These are phyloP conservation scores for Dasypolia templi DNA, from an alignment of 2,888 invertebrate genomes.

Conservation along the genomic window DNA sequence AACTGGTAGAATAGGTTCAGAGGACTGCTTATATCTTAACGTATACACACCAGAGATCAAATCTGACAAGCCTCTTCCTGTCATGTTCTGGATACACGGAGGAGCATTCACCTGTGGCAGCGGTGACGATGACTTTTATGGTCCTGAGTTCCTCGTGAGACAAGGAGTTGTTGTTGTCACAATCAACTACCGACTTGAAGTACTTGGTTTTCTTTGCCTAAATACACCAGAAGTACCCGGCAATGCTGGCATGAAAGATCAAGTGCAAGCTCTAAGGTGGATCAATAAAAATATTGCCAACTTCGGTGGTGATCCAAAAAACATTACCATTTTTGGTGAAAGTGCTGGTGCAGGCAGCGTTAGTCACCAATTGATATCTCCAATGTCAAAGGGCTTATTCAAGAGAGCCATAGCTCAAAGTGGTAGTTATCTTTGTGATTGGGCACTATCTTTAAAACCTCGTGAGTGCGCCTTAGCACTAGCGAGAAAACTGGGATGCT, in stretches of 20 bases:
- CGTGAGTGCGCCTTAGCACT: constrained; percentile 80
- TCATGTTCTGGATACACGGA: constrained; percentile 80
- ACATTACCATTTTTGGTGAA: constrained; percentile 77
- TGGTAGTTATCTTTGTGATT: no score
- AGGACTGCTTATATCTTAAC: constrained; percentile 81
- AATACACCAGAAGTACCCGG: constrained; percentile 77
- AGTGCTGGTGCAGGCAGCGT: constrained; percentile 75
- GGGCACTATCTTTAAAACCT: no score
- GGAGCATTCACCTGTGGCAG: constrained; percentile 75
- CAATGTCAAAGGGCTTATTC: constrained; percentile 79
- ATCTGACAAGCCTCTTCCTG: constrained; percentile 70
- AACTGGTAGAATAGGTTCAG: no score
- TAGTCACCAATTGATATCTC: constrained; percentile 75
- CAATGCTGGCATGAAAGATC: constrained; percentile 80
- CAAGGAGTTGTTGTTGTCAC: constrained; percentile 77
- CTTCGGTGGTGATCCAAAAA: constrained; percentile 75
- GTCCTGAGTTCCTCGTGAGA: constrained; percentile 77
- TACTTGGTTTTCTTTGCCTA: constrained; percentile 76
- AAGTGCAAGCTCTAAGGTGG: constrained; percentile 78
- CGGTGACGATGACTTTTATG: constrained; percentile 74
- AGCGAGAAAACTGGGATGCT: constrained; percentile 66
- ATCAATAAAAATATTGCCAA: constrained; percentile 70
- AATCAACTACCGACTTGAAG: constrained; percentile 78
- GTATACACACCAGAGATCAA: constrained; percentile 76
- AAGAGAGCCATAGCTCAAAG: constrained; percentile 91